Evolutionary conservation across 2,113 vertebrate genomes (phyloP).

Genomic region (Pogona vitticeps): DNA sequence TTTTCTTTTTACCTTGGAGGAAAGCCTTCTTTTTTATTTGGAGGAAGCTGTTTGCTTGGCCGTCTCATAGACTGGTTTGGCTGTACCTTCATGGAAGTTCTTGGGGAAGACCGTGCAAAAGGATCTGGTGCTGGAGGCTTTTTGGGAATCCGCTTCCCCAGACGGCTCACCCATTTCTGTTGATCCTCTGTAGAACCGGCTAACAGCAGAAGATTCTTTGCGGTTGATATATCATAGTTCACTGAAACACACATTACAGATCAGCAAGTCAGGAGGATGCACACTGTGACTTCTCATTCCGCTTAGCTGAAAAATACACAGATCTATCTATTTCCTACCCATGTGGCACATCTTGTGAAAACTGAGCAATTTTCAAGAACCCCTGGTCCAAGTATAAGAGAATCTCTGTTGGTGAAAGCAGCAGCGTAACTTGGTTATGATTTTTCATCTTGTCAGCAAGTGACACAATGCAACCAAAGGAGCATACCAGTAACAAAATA

Average conservation of each 20-base stretch:
- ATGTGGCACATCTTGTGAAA: not conserved
- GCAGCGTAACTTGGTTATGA: not conserved
- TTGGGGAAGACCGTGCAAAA: constrained; percentile 92
- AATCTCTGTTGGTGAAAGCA: not conserved
- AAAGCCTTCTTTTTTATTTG: constrained; percentile 78
- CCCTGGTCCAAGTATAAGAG: not conserved
- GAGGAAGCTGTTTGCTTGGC: constrained; percentile 93
- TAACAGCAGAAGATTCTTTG: constrained; percentile 95
- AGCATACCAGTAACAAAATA: not conserved
- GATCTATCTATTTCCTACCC: not conserved
- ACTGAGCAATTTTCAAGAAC: not conserved
- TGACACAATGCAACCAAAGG: not conserved
- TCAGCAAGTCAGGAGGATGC: constrained; percentile 1
- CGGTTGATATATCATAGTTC: constrained; percentile 96
- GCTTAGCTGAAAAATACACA: not conserved
- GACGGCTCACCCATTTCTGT: constrained; percentile 96
- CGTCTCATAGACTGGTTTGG: constrained; percentile 93
- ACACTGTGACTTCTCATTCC: not conserved
- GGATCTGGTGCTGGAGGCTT: constrained; percentile 92
- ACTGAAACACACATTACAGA: constrained; percentile 75
- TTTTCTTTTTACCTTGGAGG: constrained; percentile 85
- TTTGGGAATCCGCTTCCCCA: constrained; percentile 98
- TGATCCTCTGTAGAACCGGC: constrained; percentile 95
- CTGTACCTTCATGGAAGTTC: constrained; percentile 93
- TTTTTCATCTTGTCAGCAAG: not conserved